Conservation (phyloP, 2,797 vertebrate species). For the Microctenopoma steveboyesi region DNA sequence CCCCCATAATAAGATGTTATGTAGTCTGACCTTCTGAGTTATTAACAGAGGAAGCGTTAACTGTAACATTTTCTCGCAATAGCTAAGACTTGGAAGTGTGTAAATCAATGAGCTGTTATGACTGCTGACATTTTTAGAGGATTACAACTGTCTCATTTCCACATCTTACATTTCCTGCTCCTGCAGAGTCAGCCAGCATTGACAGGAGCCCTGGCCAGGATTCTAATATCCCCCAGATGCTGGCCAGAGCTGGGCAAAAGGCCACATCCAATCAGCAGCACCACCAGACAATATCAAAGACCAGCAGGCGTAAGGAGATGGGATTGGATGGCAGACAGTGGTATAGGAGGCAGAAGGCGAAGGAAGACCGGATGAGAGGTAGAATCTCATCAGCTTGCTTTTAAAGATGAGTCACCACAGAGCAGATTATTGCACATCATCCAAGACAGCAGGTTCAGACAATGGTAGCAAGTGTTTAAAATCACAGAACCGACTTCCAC, state of each 20-base stretch:
- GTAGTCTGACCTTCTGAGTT: conserved; percentile 25
- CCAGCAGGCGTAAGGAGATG: conserved; percentile 51
- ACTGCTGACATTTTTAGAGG: conserved; percentile 54
- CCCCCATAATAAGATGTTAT: conserved; percentile 5
- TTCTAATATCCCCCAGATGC: conserved; percentile 38
- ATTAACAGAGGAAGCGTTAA: conserved; percentile 26
- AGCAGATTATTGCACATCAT: conserved; percentile 52
- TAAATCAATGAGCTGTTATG: conserved; percentile 54
- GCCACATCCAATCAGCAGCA: conserved; percentile 66
- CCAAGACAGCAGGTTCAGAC: conserved; percentile 47
- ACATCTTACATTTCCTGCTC: conserved; percentile 50
- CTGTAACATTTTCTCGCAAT: conserved; percentile 9
- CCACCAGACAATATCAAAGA: conserved; percentile 64
- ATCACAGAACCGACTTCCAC: conserved; percentile 48
- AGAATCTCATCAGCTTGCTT: conserved; percentile 62
- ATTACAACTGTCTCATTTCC: conserved; percentile 61
- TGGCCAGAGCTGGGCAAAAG: conserved; percentile 55
- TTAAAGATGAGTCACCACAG: conserved; percentile 61
- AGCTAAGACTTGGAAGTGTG: conserved; percentile 29
- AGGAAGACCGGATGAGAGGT: conserved; percentile 45
- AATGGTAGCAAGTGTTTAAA: conserved; percentile 43
- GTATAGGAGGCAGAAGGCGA: conserved; percentile 30
- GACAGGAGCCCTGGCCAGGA: conserved; percentile 36
- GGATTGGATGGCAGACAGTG: conserved; percentile 45
- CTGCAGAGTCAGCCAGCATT: conserved; percentile 35